These are phyloP conservation scores for Aptenodytes forsteri DNA, from an alignment of 2,113 vertebrate species.

Conservation along the genomic window DNA sequence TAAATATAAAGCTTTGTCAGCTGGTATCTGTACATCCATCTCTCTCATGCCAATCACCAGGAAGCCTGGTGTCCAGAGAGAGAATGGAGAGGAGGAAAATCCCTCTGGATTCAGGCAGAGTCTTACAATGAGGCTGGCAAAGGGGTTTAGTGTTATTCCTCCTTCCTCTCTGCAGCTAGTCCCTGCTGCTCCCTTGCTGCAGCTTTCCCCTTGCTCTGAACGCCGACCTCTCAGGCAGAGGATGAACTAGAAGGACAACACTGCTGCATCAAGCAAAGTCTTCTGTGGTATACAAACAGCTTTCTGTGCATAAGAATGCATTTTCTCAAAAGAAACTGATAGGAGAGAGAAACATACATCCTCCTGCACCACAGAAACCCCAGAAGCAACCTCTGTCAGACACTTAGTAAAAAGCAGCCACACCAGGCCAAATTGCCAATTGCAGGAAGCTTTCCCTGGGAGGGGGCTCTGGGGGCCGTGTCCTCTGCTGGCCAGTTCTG, in stretches of 20 bases:
- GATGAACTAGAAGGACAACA: background rate
- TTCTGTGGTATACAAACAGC: background rate
- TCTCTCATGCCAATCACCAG: background rate
- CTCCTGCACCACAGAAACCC: background rate
- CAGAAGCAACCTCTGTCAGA: background rate
- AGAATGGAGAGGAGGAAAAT: background rate
- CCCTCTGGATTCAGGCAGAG: background rate
- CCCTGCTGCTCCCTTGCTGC: background rate
- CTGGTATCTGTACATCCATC: background rate
- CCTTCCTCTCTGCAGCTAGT: background rate
- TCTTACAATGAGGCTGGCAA: background rate
- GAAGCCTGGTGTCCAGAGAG: background rate
- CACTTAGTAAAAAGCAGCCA: background rate
- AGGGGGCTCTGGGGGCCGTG: background rate
- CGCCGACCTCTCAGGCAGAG: background rate
- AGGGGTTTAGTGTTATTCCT: background rate
- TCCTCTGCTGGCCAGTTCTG: background rate
- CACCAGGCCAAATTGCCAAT: background rate
- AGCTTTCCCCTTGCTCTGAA: background rate
- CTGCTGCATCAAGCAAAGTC: background rate
- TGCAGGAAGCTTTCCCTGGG: background rate
- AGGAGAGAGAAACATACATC: background rate
- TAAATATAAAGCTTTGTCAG: background rate
- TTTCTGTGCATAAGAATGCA: background rate
- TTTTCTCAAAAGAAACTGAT: background rate